Conservation (phyloP, 2,113 vertebrate genomes). For the Rhagologus leucostigma region DNA sequence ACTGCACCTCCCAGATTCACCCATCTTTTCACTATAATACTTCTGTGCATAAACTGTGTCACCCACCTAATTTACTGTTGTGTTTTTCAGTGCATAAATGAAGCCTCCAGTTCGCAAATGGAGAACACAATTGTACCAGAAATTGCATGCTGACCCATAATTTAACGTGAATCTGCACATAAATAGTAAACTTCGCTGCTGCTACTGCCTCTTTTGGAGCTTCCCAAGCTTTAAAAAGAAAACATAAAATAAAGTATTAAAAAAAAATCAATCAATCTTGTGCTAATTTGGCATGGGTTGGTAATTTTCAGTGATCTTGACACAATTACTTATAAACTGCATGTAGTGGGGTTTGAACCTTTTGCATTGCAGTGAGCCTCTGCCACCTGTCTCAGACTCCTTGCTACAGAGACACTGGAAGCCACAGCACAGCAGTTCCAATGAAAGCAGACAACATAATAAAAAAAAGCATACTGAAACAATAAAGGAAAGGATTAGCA, state of each 20-base stretch:
- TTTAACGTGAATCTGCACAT: not conserved
- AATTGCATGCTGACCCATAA: conserved; percentile 8
- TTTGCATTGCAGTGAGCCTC: not conserved
- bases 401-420: not conserved
- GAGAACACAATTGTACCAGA: not conserved
- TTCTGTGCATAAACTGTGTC: conserved; percentile 52
- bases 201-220: not conserved
- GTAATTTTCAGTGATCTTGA: conserved; percentile 14
- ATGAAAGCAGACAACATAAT: not conserved
- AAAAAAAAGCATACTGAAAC: not conserved
- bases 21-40: conserved; percentile 56
- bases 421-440: not conserved
- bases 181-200: conserved; percentile 2
- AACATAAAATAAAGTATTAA: not conserved
- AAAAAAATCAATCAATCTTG: not conserved
- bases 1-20: conserved; percentile 21
- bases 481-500: not conserved
- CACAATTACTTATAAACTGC: not conserved
- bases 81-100: conserved; percentile 48
- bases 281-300: conserved; percentile 1
- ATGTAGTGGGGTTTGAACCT: not conserved
- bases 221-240: not conserved
- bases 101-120: conserved; percentile 54
- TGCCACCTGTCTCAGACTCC: not conserved
- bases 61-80: conserved; percentile 50